Evolutionary conservation across 2,888 invertebrate species (phyloP), one percentile per base, ranked within the genome.

Genomic region (Leucozona laternaria): DNA sequence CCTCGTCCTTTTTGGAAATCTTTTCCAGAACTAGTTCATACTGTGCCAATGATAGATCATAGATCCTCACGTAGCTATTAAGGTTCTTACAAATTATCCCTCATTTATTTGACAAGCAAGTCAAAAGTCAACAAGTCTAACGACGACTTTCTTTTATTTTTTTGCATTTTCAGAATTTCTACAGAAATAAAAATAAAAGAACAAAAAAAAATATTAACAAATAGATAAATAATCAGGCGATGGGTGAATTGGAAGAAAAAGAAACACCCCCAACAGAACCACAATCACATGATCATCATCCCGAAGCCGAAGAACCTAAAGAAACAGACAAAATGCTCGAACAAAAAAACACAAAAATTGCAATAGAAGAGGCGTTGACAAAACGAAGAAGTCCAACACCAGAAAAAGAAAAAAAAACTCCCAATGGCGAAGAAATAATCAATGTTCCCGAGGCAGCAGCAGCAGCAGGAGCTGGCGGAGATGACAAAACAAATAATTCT

Each of bases 261-360:
- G 92, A 92, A 90, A 91, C 90, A 60, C 90, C 91, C 78, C 91
- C 91, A 86, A 90, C 91, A 66, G 92, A 92, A 86, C 88, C 90
- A 28, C 88, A 90, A 72, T 77, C 89, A 45, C 87, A 89, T 37
- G 87, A 79, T 48, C 79, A 84, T 77, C 90, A 90, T 81, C 91
- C 90, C 68, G 92, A 92, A 55, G 79, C 89, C 1, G 92, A 92
- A 25, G 92, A 92, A 88, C 92, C 92, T 64, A 93, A 92, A 88
- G 92, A 92, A 90, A 92, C 92, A 22, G 92, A 92, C 88, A 92
- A 92, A 90, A 92, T 93, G 92, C 89, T 92, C 13, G 91, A 92
- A 37, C 60, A 34, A 37, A 68, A 68, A 22, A 68, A 88, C 20
- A 55, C 80, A n/a, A 72, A 37, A 45, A 76, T 72, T 7, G 62